Evolutionary conservation across 2,888 invertebrate species (phyloP).

Genomic region (Conchocele bisecta): DNA sequence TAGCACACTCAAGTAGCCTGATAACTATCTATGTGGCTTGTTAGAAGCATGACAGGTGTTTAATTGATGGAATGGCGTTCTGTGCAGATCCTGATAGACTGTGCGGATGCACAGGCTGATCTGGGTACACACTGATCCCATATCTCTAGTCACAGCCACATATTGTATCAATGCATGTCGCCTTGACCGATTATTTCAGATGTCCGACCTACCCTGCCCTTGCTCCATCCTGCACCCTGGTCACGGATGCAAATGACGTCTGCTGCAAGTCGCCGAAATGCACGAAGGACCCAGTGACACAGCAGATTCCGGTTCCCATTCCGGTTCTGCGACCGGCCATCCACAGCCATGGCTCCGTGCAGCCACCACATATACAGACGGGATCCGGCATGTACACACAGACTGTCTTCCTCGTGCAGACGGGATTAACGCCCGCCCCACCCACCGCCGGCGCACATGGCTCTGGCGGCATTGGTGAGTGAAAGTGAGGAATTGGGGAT

Average conservation of each 20-base stretch:
- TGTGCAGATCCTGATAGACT: too few species aligned
- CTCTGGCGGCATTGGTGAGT: constrained; percentile 62
- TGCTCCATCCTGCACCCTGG: constrained; percentile 59
- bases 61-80: too few species aligned
- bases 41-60: too few species aligned
- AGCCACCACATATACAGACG: constrained; percentile 58
- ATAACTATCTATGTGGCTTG: too few species aligned
- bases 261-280: constrained; percentile 68
- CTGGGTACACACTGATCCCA: too few species aligned
- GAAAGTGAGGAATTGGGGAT: too few species aligned
- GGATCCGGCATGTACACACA: constrained; percentile 53
- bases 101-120: too few species aligned
- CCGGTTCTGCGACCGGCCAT: constrained; percentile 66
- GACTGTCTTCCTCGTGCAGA: constrained; percentile 50
- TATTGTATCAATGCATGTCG: too few species aligned
- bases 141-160: too few species aligned
- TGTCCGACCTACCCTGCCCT: constrained; percentile 63
- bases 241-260: constrained; percentile 61
- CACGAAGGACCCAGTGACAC: constrained; percentile 60
- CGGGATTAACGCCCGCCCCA: constrained; percentile 66
- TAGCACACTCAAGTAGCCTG: too few species aligned
- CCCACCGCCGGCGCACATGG: constrained; percentile 54
- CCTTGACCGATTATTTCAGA: constrained; percentile 60
- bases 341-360: constrained; percentile 63
- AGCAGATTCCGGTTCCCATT: constrained; percentile 62